Evolutionary conservation across 1,140 invertebrate genomes (phyloP).

Genomic region (Periplaneta americana): DNA sequence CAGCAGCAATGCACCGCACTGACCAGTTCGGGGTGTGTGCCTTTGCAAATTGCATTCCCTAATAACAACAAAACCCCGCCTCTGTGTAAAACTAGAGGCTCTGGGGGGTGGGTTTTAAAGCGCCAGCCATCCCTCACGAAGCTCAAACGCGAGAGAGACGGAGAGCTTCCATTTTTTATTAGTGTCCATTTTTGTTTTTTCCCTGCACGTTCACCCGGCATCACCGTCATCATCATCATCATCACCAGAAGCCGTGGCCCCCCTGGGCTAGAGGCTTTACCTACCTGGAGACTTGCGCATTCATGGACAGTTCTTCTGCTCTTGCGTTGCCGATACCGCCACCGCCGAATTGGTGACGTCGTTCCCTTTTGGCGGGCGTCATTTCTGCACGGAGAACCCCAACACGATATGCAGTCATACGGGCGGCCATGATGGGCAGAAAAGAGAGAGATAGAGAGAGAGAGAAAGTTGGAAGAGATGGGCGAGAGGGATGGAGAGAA

Average conservation of each 20-base stretch:
- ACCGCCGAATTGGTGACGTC: neutral
- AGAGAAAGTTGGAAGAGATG: neutral
- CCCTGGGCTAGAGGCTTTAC: neutral
- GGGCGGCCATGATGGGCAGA: neutral
- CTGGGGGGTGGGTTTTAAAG: neutral
- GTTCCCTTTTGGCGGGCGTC: neutral
- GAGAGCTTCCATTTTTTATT: neutral
- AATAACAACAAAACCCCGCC: neutral
- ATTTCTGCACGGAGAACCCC: neutral
- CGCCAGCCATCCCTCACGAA: neutral
- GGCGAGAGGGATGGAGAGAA: neutral
- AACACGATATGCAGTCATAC: neutral
- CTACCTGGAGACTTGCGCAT: slow-evolving; percentile 7
- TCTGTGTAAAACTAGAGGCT: neutral
- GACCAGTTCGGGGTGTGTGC: neutral
- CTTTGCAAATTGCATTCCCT: neutral
- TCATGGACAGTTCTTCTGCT: slow-evolving; percentile 2
- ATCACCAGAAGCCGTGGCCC: neutral
- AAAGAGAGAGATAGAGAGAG: neutral
- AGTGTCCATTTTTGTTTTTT: neutral
- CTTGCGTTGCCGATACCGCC: neutral
- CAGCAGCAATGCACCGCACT: neutral
- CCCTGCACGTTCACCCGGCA: neutral
- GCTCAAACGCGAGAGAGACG: neutral
- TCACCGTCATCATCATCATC: neutral